A percentile compares a stretch with the other conserved stretches of the same genome.
Evolutionary conservation across 2,113 vertebrate genomes (phyloP).

Genomic region (Lepus americanus): DNA sequence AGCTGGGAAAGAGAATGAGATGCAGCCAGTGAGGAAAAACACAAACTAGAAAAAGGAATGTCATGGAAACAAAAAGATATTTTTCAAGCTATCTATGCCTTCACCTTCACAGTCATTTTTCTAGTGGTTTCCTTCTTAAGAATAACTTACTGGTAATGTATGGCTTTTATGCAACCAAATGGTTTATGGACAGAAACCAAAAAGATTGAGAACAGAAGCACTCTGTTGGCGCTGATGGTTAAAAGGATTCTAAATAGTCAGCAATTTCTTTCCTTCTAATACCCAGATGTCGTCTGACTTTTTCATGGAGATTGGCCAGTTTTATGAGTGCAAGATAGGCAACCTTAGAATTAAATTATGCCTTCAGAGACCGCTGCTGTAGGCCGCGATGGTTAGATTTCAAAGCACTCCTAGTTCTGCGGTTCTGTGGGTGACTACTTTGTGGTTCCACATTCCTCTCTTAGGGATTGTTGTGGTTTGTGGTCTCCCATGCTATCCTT

Average conservation of each 20-base stretch:
- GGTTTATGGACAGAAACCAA: not conserved
- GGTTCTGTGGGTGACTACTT: constrained; percentile 42
- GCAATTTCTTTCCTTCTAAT: not conserved
- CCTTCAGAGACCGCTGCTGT: not conserved
- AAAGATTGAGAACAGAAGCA: constrained; percentile 4
- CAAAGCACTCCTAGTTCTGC: not conserved
- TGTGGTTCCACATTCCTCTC: constrained; percentile 28
- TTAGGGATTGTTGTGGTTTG: constrained; percentile 67
- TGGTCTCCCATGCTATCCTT: constrained; percentile 50
- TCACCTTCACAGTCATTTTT: constrained; percentile 4
- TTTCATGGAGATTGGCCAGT: not conserved
- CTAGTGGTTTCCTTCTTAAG: not conserved
- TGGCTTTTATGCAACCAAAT: not conserved
- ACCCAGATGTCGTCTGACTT: not conserved
- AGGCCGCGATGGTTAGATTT: constrained; percentile 9
- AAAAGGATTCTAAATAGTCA: not conserved
- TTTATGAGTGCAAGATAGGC: not conserved
- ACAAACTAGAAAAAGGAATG: not conserved
- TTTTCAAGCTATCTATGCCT: not conserved
- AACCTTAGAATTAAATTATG: constrained; percentile 43
- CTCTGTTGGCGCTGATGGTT: not conserved
- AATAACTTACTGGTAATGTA: not conserved
- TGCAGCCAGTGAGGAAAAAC: not conserved
- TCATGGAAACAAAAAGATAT: not conserved
- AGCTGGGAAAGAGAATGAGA: not conserved